Evolutionary conservation across 2,888 invertebrate species (phyloP), one percentile per base, ranked within the genome.

Genomic region (Catonia carolina): DNA sequence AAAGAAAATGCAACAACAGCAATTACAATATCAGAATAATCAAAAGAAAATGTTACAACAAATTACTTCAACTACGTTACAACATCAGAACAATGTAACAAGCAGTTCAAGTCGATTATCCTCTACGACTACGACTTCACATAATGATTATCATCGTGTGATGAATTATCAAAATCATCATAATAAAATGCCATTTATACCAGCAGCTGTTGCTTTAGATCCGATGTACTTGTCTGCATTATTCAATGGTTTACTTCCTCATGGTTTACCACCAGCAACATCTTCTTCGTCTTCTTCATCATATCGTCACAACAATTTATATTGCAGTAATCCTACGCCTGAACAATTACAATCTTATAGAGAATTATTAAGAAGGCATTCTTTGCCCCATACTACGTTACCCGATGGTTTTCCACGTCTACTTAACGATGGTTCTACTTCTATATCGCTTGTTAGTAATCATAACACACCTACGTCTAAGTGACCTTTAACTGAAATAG

Each of bases 261-360:
- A 73, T 71, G 59, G 65, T 76, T 54, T 74, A 77, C 61, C 70
- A 73, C 22, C 73, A 71, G 49, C 69, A 6, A 59, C 65, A n/a
- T 6, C 5, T 27, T 8, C 4, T 27, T 6, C 5, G 4, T 6
- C 4, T 27, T 27, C 8, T 4, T 27, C 35, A 17, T 10, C 17
- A 12, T 17, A n/a, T 18, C 10, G 39, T 27, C 54, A 27, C 8
- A 27, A 8, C 8, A 27, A 27, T 27, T 6, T 27, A 6, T 27
- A 27, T 27, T 6, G 27, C 8, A 27, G 27, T 27, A 27, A 27
- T 27, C 49, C 58, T 4, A 72, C 72, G 58, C 74, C 77, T 17
- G 76, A 77, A 61, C 75, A 76, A 57, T 66, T 76, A 56, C 78
- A 78, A 64, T 74, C 79, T 61, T 77, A 76, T 66, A 77, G 78